Evolutionary conservation across 2,888 invertebrate genomes (phyloP).

Genomic region (Apocheima hispidaria): DNA sequence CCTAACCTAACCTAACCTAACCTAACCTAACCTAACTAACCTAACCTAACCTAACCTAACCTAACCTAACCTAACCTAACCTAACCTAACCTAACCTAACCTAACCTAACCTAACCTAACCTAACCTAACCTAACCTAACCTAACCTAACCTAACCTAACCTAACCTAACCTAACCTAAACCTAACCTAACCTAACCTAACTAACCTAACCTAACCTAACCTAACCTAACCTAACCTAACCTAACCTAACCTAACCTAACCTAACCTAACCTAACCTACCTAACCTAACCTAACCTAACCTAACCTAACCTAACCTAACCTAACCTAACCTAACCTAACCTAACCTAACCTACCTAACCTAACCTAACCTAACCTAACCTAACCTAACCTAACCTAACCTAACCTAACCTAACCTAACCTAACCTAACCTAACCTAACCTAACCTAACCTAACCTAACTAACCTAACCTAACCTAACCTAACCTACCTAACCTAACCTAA

Average conservation of each 20-base stretch:
- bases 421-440: slow-evolving; percentile 59
- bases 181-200: slow-evolving; percentile 40
- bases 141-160: slow-evolving; percentile 31
- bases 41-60: slow-evolving; percentile 30
- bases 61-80: neutral
- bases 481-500: slow-evolving; percentile 43
- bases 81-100: neutral
- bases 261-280: slow-evolving; percentile 17
- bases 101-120: slow-evolving; percentile 33
- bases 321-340: too few species aligned
- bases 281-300: too few species aligned
- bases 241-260: slow-evolving; percentile 37
- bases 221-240: slow-evolving; percentile 40
- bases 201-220: slow-evolving; percentile 41
- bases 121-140: slow-evolving; percentile 39
- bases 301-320: too few species aligned
- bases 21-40: slow-evolving; percentile 26
- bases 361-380: slow-evolving; percentile 40
- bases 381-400: slow-evolving; percentile 40
- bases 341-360: slow-evolving; percentile 26
- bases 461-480: slow-evolving; percentile 42
- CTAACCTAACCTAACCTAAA: slow-evolving; percentile 35
- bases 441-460: slow-evolving; percentile 56
- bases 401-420: slow-evolving; percentile 38
- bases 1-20: slow-evolving; percentile 34